Conservation (phyloP, 1,140 invertebrate species). For the Ladona fulva region DNA sequence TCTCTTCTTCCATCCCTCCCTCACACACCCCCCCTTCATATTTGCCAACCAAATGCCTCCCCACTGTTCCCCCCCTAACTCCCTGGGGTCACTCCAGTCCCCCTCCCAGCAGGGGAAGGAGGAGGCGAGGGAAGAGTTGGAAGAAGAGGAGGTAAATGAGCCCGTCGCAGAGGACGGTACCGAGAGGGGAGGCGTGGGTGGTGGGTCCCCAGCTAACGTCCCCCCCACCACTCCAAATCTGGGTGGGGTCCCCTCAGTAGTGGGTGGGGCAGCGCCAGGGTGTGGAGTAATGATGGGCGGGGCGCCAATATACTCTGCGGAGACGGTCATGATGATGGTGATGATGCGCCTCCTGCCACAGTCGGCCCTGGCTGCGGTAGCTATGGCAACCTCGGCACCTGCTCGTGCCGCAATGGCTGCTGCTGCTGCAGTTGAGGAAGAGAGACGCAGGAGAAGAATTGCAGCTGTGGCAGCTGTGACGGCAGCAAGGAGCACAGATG, state of each 20-base stretch:
- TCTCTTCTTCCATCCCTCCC: slow-evolving; percentile 3
- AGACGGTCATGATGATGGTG: slow-evolving; percentile 1
- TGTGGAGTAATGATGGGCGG: background rate
- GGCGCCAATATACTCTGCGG: background rate
- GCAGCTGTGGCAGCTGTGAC: background rate
- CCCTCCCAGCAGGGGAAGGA: background rate
- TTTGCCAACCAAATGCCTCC: background rate
- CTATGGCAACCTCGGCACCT: background rate
- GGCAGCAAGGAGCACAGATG: background rate
- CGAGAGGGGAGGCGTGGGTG: background rate
- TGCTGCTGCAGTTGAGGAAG: background rate
- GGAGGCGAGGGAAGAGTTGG: background rate
- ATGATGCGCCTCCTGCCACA: background rate
- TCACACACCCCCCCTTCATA: background rate
- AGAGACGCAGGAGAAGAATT: background rate
- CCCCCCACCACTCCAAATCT: background rate
- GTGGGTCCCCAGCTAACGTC: background rate
- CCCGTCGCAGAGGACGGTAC: background rate
- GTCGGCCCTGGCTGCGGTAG: background rate
- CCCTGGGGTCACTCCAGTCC: background rate
- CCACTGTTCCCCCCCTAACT: background rate
- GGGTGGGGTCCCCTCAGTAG: background rate
- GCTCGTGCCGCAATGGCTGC: background rate
- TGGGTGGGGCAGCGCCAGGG: background rate
- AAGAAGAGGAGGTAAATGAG: slow-evolving; percentile 4